Base-by-base conservation (phyloP, 2,113 vertebrate genomes). In the Hippocampus barbouri region DNA sequence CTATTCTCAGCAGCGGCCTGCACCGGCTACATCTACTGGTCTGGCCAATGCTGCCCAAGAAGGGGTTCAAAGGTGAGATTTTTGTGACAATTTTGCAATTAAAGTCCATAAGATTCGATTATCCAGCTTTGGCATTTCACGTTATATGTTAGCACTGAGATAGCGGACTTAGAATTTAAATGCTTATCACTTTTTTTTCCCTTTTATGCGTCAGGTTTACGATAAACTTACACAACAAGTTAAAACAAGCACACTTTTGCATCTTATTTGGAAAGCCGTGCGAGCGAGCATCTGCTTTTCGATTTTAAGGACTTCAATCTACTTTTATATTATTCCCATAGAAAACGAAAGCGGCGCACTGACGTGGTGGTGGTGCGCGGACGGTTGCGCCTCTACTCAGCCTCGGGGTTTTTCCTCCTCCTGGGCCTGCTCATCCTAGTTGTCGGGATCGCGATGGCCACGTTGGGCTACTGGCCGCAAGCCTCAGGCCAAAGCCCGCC, bases 391-490 rank as follows among this genome's bases (percentile, higher is more conserved):
- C 94, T 99, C 70, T 97, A 98, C 79, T 98, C 96, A 0, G 94
- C 96, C 0, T 98, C 97, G 0, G 97, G 97, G 2, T 98, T 98
- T 70, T 98, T 99, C 73, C 95, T 98, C 69, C 90, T 97, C 67
- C 88, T 99, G 65, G 97, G 97, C 78, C 87, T 99, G 0, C 87
- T 98, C 56, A 93, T 99, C 0, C 92, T 97, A 0, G 93, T 94
- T 68, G 79, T 93, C 34, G 97, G 97, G 51, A 95, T 99, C 18
- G 94, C 94, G 16, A 99, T 99, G 97, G 97, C 97, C 0, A 94
- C 96, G 7, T 93, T 99, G 67, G 97, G 97, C 23, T 99, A 99
- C 78, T 99, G 97, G 97, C 97, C 97, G 0, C 95, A 97, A 56
- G 79, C 93, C 80, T 83, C 74, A 84, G 87, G 77, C 85, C 90